Conservation (phyloP, 30 jellyfish, hydroid and myxozoan genomes). For the Morbakka virulenta region DNA sequence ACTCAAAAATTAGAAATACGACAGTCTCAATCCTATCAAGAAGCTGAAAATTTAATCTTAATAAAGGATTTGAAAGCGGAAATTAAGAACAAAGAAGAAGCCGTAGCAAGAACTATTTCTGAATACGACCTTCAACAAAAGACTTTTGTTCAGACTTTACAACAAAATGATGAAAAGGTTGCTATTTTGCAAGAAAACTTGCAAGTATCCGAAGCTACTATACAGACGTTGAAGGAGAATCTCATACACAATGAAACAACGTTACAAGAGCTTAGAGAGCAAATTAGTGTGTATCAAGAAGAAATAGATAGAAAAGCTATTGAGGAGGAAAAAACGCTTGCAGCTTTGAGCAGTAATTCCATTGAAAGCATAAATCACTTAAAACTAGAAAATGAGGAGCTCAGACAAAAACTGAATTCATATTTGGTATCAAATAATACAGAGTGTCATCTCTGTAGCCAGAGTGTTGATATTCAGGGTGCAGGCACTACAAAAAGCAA, state of each 20-base stretch:
- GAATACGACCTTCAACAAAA: background rate
- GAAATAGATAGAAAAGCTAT: slow-evolving; percentile 2
- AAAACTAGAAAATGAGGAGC: slow-evolving; percentile 17
- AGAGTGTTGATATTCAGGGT: too few species aligned
- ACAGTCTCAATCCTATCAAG: background rate
- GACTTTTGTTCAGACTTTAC: background rate
- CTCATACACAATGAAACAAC: slow-evolving; percentile 14
- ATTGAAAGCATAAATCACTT: slow-evolving; percentile 14
- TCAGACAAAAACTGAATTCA: slow-evolving; percentile 35
- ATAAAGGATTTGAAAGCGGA: background rate
- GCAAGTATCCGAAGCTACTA: slow-evolving; percentile 23
- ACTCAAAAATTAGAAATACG: background rate
- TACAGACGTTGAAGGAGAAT: slow-evolving; percentile 13
- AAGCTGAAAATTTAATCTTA: background rate
- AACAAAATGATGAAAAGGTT: background rate
- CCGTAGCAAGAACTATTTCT: background rate
- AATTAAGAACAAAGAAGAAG: background rate
- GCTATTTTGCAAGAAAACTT: background rate
- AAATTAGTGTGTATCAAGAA: background rate
- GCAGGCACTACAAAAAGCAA: too few species aligned
- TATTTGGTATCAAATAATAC: too few species aligned
- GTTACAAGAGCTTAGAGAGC: background rate
- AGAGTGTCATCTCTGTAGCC: too few species aligned
- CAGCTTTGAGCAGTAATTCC: slow-evolving; percentile 49
- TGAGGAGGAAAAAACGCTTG: slow-evolving; percentile 44